Conservation (phyloP, 2,888 invertebrate species). For the Ophraella communa region DNA sequence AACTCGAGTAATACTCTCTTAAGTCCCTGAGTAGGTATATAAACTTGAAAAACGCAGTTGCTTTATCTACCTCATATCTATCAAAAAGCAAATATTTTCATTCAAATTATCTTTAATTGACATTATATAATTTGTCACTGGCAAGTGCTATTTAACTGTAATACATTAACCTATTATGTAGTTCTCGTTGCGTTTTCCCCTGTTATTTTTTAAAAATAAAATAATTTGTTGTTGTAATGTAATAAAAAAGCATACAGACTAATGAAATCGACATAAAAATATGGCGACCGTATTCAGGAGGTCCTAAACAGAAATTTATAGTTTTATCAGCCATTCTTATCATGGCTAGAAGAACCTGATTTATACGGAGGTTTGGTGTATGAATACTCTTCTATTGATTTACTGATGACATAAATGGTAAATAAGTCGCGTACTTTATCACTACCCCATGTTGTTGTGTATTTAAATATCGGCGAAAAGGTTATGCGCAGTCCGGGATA, state of each 20-base stretch:
- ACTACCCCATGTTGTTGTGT: constrained; percentile 19
- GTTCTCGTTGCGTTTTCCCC: too few relatives aligned
- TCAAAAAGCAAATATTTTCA: too few relatives aligned
- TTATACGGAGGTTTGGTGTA: constrained; percentile 35
- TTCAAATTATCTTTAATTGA: too few relatives aligned
- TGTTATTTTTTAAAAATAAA: neutral
- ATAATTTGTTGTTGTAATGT: constrained; percentile 22
- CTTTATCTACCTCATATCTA: too few relatives aligned
- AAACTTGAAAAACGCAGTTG: too few relatives aligned
- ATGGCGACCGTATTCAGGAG: constrained; percentile 38
- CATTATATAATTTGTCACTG: too few relatives aligned
- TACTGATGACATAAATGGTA: constrained; percentile 28
- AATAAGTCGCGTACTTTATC: constrained; percentile 26
- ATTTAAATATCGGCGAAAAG: constrained; percentile 4
- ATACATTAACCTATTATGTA: too few relatives aligned
- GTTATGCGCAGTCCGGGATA: neutral
- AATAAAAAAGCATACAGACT: constrained; percentile 15
- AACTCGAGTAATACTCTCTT: too few relatives aligned
- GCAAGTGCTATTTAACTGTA: too few relatives aligned
- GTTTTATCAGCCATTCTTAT: constrained; percentile 42
- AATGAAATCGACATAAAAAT: constrained; percentile 39
- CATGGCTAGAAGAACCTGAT: constrained; percentile 35
- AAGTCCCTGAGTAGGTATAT: too few relatives aligned
- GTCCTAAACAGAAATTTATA: constrained; percentile 39
- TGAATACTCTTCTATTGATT: constrained; percentile 25